phyloP scores from a whole-genome alignment of 2,888 invertebrate species.

The Ophion costatus region DNA sequence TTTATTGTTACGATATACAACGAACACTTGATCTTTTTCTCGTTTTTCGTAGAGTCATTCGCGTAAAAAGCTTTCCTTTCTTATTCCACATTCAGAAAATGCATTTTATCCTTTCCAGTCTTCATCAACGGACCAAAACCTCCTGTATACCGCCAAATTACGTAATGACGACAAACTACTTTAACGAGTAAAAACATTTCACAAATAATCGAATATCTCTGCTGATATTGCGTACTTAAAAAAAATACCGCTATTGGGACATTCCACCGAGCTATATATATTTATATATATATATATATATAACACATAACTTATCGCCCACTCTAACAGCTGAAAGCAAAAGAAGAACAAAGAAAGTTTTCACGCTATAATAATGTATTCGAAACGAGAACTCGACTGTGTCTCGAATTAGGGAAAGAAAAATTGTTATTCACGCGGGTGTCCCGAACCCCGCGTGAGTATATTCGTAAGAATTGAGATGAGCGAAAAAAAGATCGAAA shows the following conservation, averaged over 20 bases:
- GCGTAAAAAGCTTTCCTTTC: neutral
- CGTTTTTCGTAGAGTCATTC: neutral
- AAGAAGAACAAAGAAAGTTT: constrained; percentile 26
- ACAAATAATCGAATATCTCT: neutral
- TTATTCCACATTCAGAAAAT: neutral
- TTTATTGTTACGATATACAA: constrained; percentile 70
- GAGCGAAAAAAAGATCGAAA: constrained; percentile 22
- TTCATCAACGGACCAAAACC: neutral
- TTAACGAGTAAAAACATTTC: constrained; percentile 2
- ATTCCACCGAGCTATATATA: constrained; percentile 17
- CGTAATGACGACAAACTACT: neutral
- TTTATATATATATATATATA: constrained; percentile 15
- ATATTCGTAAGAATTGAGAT: constrained; percentile 23
- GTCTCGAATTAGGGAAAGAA: constrained; percentile 32
- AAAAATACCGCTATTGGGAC: constrained; percentile 28
- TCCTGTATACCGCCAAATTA: neutral
- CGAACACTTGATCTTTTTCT: constrained; percentile 63
- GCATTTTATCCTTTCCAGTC: neutral
- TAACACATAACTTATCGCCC: constrained; percentile 29
- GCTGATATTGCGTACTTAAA: constrained; percentile 16
- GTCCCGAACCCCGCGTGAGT: constrained; percentile 45
- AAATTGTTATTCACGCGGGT: constrained; percentile 61
- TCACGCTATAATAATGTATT: constrained; percentile 49
- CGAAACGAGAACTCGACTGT: constrained; percentile 24
- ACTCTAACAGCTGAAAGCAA: constrained; percentile 1